Evolutionary conservation across 2,113 vertebrate genomes (phyloP).

Genomic region (Amia ocellicauda): DNA sequence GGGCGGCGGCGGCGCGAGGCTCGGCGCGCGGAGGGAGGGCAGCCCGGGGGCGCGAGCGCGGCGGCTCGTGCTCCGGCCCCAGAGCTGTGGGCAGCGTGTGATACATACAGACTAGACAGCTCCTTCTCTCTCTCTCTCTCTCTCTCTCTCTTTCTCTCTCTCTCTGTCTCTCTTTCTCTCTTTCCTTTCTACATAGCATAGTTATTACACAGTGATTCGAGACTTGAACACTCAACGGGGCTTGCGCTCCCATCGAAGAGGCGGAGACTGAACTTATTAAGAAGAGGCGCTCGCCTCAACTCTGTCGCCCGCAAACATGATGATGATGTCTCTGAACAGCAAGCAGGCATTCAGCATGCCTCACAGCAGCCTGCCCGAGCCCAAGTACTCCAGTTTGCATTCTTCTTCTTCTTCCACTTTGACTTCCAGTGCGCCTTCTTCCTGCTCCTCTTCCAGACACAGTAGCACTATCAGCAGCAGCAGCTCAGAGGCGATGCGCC

Average conservation of each 20-base stretch:
- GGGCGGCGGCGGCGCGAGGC: slow-evolving; percentile 21
- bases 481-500: slow-evolving; percentile 88
- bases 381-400: slow-evolving; percentile 88
- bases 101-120: slow-evolving; percentile 51
- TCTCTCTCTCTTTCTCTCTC: slow-evolving; percentile 19
- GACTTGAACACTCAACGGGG: slow-evolving; percentile 54
- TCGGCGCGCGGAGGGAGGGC: slow-evolving; percentile 16
- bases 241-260: slow-evolving; percentile 63
- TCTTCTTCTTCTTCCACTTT: slow-evolving; percentile 78
- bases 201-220: slow-evolving; percentile 53
- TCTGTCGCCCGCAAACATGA: slow-evolving; percentile 75
- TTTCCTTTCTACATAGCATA: slow-evolving; percentile 18
- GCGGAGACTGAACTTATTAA: slow-evolving; percentile 76
- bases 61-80: slow-evolving; percentile 36
- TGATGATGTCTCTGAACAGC: slow-evolving; percentile 98
- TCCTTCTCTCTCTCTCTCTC: slow-evolving; percentile 10
- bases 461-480: slow-evolving; percentile 64
- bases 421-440: slow-evolving; percentile 71
- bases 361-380: slow-evolving; percentile 85
- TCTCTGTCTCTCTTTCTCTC: slow-evolving; percentile 17
- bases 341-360: slow-evolving; percentile 93
- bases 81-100: slow-evolving; percentile 46
- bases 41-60: slow-evolving; percentile 30
- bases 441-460: slow-evolving; percentile 73
- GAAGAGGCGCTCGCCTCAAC: slow-evolving; percentile 65